phyloP scores from a whole-genome alignment of 2,113 vertebrate genomes.

The Conger conger region DNA sequence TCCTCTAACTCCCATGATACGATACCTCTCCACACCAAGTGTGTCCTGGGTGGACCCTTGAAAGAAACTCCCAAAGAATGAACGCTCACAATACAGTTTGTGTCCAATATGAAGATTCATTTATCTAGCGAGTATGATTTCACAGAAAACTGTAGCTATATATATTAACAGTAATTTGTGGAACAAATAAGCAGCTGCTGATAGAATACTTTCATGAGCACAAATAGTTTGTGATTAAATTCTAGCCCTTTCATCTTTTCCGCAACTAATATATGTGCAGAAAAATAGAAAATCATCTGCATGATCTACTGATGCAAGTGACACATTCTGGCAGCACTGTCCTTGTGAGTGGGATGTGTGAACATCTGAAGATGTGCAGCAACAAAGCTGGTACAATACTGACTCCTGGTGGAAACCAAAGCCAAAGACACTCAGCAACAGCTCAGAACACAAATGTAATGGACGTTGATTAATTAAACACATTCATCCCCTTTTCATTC shows the following conservation, averaged over 20 bases:
- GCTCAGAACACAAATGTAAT: not conserved
- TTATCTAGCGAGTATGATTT: not conserved
- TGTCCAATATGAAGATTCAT: not conserved
- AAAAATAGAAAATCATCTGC: not conserved
- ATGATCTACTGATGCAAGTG: not conserved
- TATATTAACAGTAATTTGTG: too few species aligned
- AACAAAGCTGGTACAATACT: constrained; percentile 34
- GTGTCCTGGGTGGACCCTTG: not conserved
- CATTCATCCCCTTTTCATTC: not conserved
- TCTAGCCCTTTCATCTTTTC: not conserved
- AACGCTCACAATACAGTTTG: not conserved
- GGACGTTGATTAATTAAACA: not conserved
- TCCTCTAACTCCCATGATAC: not conserved
- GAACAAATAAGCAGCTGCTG: too few species aligned
- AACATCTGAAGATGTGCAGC: not conserved
- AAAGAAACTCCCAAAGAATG: not conserved
- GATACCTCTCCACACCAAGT: not conserved
- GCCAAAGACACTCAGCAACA: not conserved
- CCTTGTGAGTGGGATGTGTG: not conserved
- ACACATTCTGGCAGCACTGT: not conserved
- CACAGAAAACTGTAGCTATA: not conserved
- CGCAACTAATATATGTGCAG: not conserved
- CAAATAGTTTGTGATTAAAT: not conserved
- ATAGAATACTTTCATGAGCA: too few species aligned
- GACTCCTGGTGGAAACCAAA: constrained; percentile 55